Conservation (phyloP, 2,888 invertebrate species). For the Bombylius discolor region DNA sequence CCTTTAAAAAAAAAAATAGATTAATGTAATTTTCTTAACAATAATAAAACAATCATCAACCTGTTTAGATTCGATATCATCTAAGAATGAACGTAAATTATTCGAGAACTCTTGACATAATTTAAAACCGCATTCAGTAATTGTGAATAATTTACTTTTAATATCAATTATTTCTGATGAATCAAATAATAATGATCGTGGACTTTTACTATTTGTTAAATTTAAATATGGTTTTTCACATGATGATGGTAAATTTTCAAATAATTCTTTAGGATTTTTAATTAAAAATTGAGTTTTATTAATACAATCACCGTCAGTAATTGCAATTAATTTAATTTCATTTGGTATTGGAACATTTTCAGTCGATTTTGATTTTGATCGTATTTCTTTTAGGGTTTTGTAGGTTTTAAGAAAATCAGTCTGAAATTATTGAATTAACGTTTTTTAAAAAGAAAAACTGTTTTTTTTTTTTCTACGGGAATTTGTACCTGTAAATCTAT, state of each 20-base stretch:
- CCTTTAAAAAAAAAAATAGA: not conserved
- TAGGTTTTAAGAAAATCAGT: slow-evolving; percentile 7
- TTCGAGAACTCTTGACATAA: slow-evolving; percentile 9
- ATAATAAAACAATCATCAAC: not conserved
- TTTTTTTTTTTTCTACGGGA: too few relatives aligned
- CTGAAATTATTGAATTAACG: not conserved
- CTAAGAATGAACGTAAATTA: not conserved
- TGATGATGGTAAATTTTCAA: not conserved
- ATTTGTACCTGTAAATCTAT: not conserved
- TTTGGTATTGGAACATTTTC: slow-evolving; percentile 5
- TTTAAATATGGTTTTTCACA: not conserved
- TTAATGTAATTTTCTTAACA: not conserved
- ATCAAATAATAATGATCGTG: not conserved
- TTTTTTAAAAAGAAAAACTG: not conserved
- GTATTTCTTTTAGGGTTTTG: slow-evolving; percentile 7
- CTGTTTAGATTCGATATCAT: not conserved
- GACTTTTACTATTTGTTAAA: too few relatives aligned
- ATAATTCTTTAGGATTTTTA: not conserved
- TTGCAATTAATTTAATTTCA: slow-evolving; percentile 7
- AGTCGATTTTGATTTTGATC: slow-evolving; percentile 5
- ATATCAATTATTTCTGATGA: not conserved
- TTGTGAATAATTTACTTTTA: not conserved
- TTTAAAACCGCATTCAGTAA: slow-evolving; percentile 5
- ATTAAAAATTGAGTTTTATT: not conserved
- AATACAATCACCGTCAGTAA: slow-evolving; percentile 1